Evolutionary conservation across 2,888 invertebrate species (phyloP).

Genomic region (Tanytarsus gracilentus): DNA sequence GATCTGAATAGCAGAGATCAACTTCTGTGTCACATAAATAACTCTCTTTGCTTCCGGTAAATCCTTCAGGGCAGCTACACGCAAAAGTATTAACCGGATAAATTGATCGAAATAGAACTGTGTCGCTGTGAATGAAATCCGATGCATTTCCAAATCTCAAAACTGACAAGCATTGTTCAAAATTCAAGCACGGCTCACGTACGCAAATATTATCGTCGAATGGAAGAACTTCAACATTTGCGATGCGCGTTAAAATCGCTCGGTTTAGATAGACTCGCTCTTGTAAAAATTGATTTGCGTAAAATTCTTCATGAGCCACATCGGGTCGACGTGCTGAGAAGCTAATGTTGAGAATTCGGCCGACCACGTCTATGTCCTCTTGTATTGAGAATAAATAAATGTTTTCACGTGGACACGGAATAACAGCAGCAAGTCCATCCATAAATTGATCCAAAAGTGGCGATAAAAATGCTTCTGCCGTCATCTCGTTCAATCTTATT

Average conservation of each 20-base stretch:
- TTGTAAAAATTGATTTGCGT: constrained; percentile 79
- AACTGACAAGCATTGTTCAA: constrained; percentile 83
- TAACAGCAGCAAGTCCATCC: constrained; percentile 84
- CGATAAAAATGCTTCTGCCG: constrained; percentile 82
- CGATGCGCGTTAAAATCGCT: constrained; percentile 73
- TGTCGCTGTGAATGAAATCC: constrained; percentile 78
- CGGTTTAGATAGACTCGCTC: constrained; percentile 91
- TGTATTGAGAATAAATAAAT: constrained; percentile 87
- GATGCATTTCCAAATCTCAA: constrained; percentile 89
- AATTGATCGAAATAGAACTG: constrained; percentile 87
- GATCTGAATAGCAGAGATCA: constrained; percentile 91
- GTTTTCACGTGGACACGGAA: constrained; percentile 85
- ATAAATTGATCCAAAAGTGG: constrained; percentile 79
- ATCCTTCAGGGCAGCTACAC: constrained; percentile 84
- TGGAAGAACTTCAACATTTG: constrained; percentile 85
- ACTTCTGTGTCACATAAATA: constrained; percentile 94
- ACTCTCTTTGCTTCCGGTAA: constrained; percentile 81
- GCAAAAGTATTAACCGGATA: constrained; percentile 90
- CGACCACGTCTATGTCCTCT: constrained; percentile 83
- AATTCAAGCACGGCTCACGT: constrained; percentile 89
- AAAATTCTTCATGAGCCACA: constrained; percentile 67
- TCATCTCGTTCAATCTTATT: constrained; percentile 86
- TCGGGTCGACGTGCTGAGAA: constrained; percentile 81
- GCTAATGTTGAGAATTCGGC: constrained; percentile 84
- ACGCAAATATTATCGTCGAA: constrained; percentile 96